A percentile compares a stretch with the other conserved stretches of the same genome.
Conservation (phyloP, 2,113 vertebrate genomes). For the Chaetops frenatus region DNA sequence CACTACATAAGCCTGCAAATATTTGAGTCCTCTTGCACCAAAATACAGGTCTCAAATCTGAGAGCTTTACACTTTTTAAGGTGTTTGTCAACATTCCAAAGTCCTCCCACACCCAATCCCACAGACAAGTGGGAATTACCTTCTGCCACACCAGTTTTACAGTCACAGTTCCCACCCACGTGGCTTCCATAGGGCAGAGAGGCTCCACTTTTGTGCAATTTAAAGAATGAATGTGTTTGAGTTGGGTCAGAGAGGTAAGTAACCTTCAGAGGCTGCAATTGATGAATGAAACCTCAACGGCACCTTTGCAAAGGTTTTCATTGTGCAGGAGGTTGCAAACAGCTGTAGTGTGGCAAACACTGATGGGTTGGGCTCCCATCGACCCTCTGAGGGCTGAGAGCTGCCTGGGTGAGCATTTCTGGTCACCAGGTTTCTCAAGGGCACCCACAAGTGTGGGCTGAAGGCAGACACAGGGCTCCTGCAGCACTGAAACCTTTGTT, state of each 20-base stretch:
- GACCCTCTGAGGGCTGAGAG: neutral
- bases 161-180: too few relatives aligned
- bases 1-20: neutral
- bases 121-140: neutral
- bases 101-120: neutral
- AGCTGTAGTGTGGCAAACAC: neutral
- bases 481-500: neutral
- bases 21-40: neutral
- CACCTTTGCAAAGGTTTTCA: neutral
- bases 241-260: neutral
- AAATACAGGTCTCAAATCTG: neutral
- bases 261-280: neutral
- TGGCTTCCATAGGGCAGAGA: neutral
- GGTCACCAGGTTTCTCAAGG: neutral
- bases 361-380: neutral
- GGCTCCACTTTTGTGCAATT: neutral
- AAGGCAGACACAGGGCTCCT: neutral
- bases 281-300: neutral
- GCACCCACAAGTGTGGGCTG: neutral
- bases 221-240: neutral
- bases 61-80: neutral
- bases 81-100: neutral
- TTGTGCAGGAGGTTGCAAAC: neutral
- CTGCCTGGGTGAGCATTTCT: neutral
- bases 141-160: neutral